phyloP scores from a whole-genome alignment of 2,113 vertebrate species.

The Salvelinus alpinus region DNA sequence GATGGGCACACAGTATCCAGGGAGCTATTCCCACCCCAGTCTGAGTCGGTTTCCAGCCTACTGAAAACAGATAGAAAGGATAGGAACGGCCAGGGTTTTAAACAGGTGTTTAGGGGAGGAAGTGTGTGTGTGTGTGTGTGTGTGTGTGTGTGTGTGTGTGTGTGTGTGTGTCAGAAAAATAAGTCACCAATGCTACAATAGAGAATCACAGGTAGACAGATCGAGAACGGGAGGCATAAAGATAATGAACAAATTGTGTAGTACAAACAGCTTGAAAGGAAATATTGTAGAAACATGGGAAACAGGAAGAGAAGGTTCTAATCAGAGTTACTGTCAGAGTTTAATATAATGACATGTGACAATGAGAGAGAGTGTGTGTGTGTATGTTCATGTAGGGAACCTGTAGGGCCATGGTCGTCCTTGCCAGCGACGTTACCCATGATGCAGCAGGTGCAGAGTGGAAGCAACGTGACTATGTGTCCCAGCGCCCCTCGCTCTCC shows the following conservation, averaged over 20 bases:
- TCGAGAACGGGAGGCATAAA: not conserved
- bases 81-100: conserved; percentile 6
- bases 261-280: not conserved
- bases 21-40: conserved; percentile 45
- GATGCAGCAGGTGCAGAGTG: conserved; percentile 34
- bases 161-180: no score
- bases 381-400: conserved; percentile 33
- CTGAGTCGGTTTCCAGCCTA: conserved; percentile 19
- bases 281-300: not conserved
- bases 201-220: not conserved
- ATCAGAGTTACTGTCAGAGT: not conserved
- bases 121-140: no score
- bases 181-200: no score
- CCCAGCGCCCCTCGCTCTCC: conserved; percentile 36
- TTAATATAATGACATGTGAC: not conserved
- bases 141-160: no score
- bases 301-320: conserved; percentile 15
- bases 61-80: conserved; percentile 21
- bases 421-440: conserved; percentile 66
- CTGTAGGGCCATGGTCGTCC: conserved; percentile 49
- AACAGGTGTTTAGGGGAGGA: no score
- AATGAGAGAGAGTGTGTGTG: not conserved
- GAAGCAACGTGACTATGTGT: not conserved
- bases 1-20: not conserved
- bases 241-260: not conserved